These are phyloP conservation scores for Oreochromis mossambicus DNA, from an alignment of 2,797 vertebrate species.

Conservation along the genomic window DNA sequence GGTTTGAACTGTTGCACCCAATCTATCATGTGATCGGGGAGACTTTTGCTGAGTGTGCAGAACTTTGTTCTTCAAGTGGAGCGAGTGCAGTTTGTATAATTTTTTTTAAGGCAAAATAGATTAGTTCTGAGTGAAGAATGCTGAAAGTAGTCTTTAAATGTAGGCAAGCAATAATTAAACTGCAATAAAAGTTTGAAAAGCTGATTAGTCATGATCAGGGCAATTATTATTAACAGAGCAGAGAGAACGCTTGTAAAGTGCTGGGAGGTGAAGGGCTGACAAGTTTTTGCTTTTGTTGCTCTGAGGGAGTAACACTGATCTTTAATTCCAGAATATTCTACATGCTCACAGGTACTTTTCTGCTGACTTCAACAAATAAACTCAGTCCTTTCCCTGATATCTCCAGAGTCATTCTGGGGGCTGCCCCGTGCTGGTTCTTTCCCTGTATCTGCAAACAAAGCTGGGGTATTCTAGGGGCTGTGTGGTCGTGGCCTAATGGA, in stretches of 20 bases:
- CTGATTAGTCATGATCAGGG: background rate
- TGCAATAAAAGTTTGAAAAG: background rate
- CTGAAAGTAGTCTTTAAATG: background rate
- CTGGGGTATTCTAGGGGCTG: slow-evolving; percentile 35
- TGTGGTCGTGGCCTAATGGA: slow-evolving; percentile 56
- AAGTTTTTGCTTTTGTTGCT: background rate
- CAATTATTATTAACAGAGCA: background rate
- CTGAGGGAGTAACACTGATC: background rate
- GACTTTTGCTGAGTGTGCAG: slow-evolving; percentile 60
- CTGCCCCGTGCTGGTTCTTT: slow-evolving; percentile 27
- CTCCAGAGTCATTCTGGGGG: slow-evolving; percentile 35
- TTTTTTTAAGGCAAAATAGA: background rate
- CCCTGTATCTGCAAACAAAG: slow-evolving; percentile 18
- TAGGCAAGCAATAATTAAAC: background rate
- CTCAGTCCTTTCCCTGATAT: slow-evolving; percentile 21
- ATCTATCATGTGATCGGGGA: slow-evolving; percentile 57
- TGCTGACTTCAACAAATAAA: slow-evolving; percentile 65
- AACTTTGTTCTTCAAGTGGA: slow-evolving; percentile 36
- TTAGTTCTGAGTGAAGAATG: background rate
- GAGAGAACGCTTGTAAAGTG: background rate
- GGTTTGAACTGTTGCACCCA: slow-evolving; percentile 35
- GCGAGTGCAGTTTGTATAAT: slow-evolving; percentile 9
- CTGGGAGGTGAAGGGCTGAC: background rate
- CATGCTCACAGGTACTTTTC: slow-evolving; percentile 38
- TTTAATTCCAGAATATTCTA: background rate